These are phyloP conservation scores for Diachrysia chrysitis DNA, from an alignment of 2,888 invertebrate genomes.

Conservation along the genomic window DNA sequence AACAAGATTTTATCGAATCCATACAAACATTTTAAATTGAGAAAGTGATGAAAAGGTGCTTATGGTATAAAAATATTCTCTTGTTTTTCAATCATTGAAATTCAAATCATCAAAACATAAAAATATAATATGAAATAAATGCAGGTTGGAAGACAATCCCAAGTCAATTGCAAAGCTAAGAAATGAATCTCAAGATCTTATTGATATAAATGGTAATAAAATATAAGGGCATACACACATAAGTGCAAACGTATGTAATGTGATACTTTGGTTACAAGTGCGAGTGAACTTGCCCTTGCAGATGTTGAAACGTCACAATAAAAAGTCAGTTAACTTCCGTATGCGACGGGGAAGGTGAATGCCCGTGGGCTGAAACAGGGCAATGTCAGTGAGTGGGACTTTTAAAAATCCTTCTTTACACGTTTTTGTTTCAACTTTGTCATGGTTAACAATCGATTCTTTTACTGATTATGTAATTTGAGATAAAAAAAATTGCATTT, in stretches of 20 bases:
- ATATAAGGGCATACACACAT: slow-evolving; percentile 52
- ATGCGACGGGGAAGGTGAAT: slow-evolving; percentile 75
- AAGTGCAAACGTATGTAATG: slow-evolving; percentile 22
- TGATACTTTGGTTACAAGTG: slow-evolving; percentile 57
- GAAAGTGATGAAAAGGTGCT: neutral
- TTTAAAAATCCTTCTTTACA: slow-evolving; percentile 66
- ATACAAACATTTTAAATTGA: neutral
- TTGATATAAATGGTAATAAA: slow-evolving; percentile 55
- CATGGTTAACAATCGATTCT: slow-evolving; percentile 21
- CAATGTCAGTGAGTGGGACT: slow-evolving; percentile 79
- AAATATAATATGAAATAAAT: no score
- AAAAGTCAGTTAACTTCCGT: slow-evolving; percentile 67
- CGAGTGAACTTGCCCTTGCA: slow-evolving; percentile 68
- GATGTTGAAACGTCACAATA: slow-evolving; percentile 58
- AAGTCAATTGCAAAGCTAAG: slow-evolving; percentile 15
- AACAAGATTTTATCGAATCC: neutral
- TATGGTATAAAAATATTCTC: no score
- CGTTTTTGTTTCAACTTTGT: slow-evolving; percentile 35
- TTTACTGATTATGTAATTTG: slow-evolving; percentile 11
- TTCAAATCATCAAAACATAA: neutral
- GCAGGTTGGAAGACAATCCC: neutral
- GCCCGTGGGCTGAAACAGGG: slow-evolving; percentile 74
- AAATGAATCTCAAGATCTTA: slow-evolving; percentile 39
- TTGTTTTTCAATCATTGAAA: neutral
- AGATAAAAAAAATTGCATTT: neutral